These are phyloP conservation scores for Nothocercus julius DNA, from an alignment of 2,113 vertebrate genomes.

Conservation along the genomic window DNA sequence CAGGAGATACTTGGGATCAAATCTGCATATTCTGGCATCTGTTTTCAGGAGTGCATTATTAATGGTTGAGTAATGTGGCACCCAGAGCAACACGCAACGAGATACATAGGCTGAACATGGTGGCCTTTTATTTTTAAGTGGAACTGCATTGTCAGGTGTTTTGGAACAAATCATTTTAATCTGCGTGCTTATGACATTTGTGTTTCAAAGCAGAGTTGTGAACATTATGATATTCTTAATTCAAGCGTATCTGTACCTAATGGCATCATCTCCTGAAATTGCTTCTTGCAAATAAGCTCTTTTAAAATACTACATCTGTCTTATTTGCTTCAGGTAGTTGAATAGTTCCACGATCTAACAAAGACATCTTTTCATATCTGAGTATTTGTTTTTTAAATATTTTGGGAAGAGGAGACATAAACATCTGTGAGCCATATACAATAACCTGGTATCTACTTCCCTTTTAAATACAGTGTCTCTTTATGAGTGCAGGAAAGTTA, in stretches of 20 bases:
- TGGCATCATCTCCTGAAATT: constrained; percentile 44
- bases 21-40: constrained; percentile 50
- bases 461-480: background rate
- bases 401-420: constrained; percentile 38
- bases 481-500: background rate
- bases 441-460: background rate
- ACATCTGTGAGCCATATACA: background rate
- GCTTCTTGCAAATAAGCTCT: background rate
- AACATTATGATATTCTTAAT: background rate
- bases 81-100: background rate
- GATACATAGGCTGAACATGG: background rate
- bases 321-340: background rate
- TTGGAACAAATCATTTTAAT: constrained; percentile 41
- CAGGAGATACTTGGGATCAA: background rate
- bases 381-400: background rate
- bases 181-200: constrained; percentile 11
- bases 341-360: background rate
- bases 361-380: background rate
- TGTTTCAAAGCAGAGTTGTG: background rate
- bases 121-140: background rate
- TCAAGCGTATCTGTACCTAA: constrained; percentile 6
- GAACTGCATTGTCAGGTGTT: background rate
- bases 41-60: constrained; percentile 31
- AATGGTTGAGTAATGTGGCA: background rate
- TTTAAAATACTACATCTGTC: constrained; percentile 17